Conservation (phyloP, 2,888 invertebrate genomes). For the Glyphotaelius pellucidus region DNA sequence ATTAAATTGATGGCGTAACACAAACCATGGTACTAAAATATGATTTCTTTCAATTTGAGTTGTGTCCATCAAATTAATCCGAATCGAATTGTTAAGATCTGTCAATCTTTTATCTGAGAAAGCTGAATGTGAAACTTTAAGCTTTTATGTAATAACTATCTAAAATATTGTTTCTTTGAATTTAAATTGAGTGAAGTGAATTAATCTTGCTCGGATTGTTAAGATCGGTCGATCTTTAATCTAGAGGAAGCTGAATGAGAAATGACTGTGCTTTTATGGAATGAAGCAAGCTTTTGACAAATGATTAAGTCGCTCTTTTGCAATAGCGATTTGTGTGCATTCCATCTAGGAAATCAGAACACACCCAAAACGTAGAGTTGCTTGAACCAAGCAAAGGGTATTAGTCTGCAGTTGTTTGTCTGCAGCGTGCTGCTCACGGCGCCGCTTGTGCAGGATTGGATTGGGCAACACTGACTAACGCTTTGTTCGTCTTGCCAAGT, state of each 20-base stretch:
- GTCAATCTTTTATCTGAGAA: background rate
- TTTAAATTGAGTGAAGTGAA: background rate
- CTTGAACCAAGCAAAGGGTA: slow-evolving; percentile 21
- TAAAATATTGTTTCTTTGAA: background rate
- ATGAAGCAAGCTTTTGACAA: background rate
- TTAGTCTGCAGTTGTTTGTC: slow-evolving; percentile 3
- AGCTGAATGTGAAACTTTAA: background rate
- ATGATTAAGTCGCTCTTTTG: slow-evolving; percentile 8
- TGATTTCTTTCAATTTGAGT: background rate
- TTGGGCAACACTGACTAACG: slow-evolving; percentile 36
- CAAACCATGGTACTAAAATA: background rate
- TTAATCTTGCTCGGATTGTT: background rate
- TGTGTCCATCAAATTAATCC: background rate
- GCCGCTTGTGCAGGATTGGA: background rate
- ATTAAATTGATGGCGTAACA: slow-evolving; percentile 7
- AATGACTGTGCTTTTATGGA: background rate
- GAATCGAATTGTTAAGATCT: background rate
- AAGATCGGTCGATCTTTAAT: background rate
- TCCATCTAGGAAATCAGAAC: slow-evolving; percentile 22
- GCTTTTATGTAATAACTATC: background rate
- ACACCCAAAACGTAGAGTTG: slow-evolving; percentile 35
- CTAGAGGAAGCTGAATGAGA: background rate
- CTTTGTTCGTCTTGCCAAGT: background rate
- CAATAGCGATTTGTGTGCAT: background rate
- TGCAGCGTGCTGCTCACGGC: background rate